Evolutionary conservation across 1,140 invertebrate genomes (phyloP), one percentile per base, ranked within the genome.

Genomic region (silkworm (Bombyx mori)): DNA sequence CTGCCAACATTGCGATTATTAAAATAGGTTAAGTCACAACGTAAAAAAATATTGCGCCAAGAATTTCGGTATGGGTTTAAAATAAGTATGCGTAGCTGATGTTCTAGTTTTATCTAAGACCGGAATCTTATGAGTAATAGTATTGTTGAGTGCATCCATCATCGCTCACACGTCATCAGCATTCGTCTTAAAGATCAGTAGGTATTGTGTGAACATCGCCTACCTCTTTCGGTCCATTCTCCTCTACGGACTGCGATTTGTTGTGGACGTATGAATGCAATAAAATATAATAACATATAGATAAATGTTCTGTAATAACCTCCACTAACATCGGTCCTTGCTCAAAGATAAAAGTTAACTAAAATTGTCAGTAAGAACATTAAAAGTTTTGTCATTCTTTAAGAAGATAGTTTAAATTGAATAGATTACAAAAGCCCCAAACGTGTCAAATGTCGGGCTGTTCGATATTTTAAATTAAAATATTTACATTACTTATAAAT

Each of bases 251-350:
- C 84, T 87, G 84, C 84, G 82, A 85, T 87, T 84, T 80, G 83
- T 86, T 83, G 82, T 86, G 75, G 83, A 82, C 82, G 82, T 75
- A 85, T 77, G 84, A 87, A 87, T 87, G 84, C 84, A 87, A 87
- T 85, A 85, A 87, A 85, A 87, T 83, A 75, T 82, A 84, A 85
- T 76, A 85, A 85, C 72, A 83, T 84, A 82, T 81, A 87, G 80
- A 76, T 87, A 84, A 87, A 87, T 87, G 82, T 79, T 80, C 78
- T 85, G 70, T 75, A 82, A 82, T 67, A 83, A 85, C 69, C 77
- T 81, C 68, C 68, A 75, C 79, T 82, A 86, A 77, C 79, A 79
- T 77, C 65, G 76, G 73, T 77, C 70, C 68, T 75, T 73, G 75
- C 71, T 69, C 61, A 70, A 72, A 77, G 71, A 71, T 73, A 77